phyloP scores from a whole-genome alignment of 2,113 vertebrate genomes.

The Chionodraco myersi region DNA sequence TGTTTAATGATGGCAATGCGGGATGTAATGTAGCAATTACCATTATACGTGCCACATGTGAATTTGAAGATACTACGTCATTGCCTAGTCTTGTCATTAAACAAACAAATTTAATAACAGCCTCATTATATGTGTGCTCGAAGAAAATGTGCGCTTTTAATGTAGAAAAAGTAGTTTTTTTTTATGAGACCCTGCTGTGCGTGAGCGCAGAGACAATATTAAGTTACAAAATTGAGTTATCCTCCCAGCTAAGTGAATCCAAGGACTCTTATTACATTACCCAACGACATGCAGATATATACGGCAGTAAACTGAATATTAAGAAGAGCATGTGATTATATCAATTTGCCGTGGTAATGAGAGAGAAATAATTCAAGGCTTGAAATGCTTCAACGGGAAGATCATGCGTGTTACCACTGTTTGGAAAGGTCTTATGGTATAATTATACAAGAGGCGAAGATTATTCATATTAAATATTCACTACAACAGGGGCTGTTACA shows the following conservation, averaged over 20 bases:
- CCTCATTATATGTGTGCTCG: conserved; percentile 69
- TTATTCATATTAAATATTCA: conserved; percentile 62
- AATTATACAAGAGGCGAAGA: conserved; percentile 47
- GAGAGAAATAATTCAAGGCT: conserved; percentile 54
- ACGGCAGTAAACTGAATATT: conserved; percentile 71
- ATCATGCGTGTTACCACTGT: conserved; percentile 39
- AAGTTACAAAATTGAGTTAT: conserved; percentile 78
- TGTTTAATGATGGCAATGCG: conserved; percentile 70
- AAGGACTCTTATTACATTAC: conserved; percentile 76
- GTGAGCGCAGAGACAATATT: conserved; percentile 68
- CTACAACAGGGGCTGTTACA: conserved; percentile 15
- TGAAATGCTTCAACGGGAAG: conserved; percentile 32
- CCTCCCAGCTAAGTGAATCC: conserved; percentile 74
- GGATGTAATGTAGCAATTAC: conserved; percentile 68
- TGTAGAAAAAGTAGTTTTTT: conserved; percentile 40
- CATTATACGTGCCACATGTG: conserved; percentile 63
- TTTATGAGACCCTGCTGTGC: conserved; percentile 70
- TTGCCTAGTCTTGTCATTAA: conserved; percentile 77
- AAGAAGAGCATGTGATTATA: conserved; percentile 72
- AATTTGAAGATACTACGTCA: conserved; percentile 67
- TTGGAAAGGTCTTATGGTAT: conserved; percentile 41
- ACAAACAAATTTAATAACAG: conserved; percentile 76
- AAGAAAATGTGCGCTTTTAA: conserved; percentile 59
- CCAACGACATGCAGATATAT: conserved; percentile 65
- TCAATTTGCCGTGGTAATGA: conserved; percentile 71